Percentiles rank a stretch among this genome's conserved stretches.
Evolutionary conservation across 2,888 invertebrate genomes (phyloP).

Genomic region (Trissolcus brochymenae): DNA sequence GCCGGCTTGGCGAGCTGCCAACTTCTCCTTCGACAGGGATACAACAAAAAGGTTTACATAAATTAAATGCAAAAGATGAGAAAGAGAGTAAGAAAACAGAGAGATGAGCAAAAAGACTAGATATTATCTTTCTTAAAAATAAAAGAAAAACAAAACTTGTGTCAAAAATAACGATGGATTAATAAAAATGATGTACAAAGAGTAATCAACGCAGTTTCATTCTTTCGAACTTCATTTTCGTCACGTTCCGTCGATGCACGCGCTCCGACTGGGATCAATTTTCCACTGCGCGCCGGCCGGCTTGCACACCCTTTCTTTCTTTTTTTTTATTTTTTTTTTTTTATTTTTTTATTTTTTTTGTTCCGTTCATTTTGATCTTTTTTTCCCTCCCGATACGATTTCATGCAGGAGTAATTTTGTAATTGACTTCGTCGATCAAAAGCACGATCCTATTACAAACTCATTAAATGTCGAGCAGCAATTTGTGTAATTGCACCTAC

Average conservation of each 20-base stretch:
- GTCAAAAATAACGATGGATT: constrained; percentile 74
- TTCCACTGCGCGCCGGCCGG: constrained; percentile 2
- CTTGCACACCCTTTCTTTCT: not conserved
- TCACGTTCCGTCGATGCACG: constrained; percentile 24
- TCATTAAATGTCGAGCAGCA: constrained; percentile 60
- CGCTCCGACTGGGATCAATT: constrained; percentile 25
- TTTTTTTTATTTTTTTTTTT: constrained; percentile 1
- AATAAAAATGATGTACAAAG: constrained; percentile 75
- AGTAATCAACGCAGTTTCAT: constrained; percentile 56
- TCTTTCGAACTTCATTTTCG: constrained; percentile 35
- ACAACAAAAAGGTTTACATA: constrained; percentile 36
- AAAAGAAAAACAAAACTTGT: constrained; percentile 66
- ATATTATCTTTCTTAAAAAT: constrained; percentile 76
- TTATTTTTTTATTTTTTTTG: not conserved
- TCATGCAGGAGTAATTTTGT: constrained; percentile 60
- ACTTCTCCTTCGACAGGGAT: constrained; percentile 59
- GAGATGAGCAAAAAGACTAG: constrained; percentile 71
- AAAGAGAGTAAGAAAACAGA: constrained; percentile 36
- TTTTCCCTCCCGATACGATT: constrained; percentile 28
- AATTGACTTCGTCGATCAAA: constrained; percentile 66
- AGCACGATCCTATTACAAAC: constrained; percentile 63
- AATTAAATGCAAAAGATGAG: constrained; percentile 31
- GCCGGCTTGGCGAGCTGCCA: constrained; percentile 62
- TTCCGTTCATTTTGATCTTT: constrained; percentile 8
- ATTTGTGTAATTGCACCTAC: constrained; percentile 56